A percentile compares a stretch with the other conserved stretches of the same genome.
Conservation (phyloP, 2,113 vertebrate genomes). For the Notiomystis cincta region DNA sequence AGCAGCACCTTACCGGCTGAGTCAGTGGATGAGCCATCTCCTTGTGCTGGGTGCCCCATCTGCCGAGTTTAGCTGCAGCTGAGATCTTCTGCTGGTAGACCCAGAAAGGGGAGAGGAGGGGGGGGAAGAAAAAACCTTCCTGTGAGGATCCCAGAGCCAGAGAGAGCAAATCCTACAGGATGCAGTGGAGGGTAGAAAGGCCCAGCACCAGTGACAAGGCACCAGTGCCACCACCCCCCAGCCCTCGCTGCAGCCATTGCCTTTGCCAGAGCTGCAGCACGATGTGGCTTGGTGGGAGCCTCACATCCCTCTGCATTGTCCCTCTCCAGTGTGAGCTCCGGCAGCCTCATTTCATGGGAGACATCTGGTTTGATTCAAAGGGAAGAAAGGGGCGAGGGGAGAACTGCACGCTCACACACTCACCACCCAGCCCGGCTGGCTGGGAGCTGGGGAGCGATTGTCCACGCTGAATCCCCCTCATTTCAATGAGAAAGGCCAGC, state of each 20-base stretch:
- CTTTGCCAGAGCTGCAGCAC: neutral
- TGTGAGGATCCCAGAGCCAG: neutral
- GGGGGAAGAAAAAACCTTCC: neutral
- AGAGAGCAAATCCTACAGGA: neutral
- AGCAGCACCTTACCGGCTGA: conserved; percentile 42
- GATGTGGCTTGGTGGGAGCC: neutral
- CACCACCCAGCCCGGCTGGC: neutral
- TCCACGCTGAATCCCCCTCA: neutral
- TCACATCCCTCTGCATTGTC: neutral
- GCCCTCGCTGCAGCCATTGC: neutral
- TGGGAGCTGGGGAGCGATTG: neutral
- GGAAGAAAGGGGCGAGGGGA: conserved; percentile 34
- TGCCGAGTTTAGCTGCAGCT: conserved; percentile 17
- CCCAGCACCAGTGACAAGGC: neutral
- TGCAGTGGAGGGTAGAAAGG: neutral
- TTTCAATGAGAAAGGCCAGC: conserved; percentile 50
- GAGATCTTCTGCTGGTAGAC: conserved; percentile 30
- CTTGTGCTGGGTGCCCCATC: conserved; percentile 44
- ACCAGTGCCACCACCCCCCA: neutral
- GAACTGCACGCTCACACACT: neutral
- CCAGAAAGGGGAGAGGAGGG: neutral
- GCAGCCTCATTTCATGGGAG: conserved; percentile 31
- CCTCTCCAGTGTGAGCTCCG: conserved; percentile 2
- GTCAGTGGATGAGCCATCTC: conserved; percentile 49
- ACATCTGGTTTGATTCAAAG: conserved; percentile 64